Evolutionary conservation across 1,140 invertebrate species (phyloP).

Genomic region (Caenorhabditis inopinata): DNA sequence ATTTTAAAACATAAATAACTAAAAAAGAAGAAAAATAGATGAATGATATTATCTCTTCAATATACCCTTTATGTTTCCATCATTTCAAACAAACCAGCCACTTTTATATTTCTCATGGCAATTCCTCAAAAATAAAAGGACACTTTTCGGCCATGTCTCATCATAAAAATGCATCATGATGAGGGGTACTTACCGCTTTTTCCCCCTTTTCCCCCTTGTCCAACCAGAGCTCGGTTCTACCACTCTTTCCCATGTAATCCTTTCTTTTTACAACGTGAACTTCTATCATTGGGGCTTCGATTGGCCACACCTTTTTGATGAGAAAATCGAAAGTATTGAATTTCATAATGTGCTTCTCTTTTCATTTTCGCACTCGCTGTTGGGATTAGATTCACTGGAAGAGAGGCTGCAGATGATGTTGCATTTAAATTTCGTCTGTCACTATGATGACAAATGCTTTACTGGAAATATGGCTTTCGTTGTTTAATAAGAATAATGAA

Average conservation of each 20-base stretch:
- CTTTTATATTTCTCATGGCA: slow-evolving; percentile 5
- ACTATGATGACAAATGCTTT: too few relatives aligned
- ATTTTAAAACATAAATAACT: too few relatives aligned
- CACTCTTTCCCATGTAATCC: slow-evolving; percentile 11
- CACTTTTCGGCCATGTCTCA: slow-evolving; percentile 1
- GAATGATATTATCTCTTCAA: too few relatives aligned
- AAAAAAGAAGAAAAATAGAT: too few relatives aligned
- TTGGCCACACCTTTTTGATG: too few relatives aligned
- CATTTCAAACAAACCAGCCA: not conserved
- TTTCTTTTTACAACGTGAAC: slow-evolving; percentile 24
- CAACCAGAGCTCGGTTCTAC: not conserved
- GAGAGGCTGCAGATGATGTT: too few relatives aligned
- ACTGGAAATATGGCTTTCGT: too few relatives aligned
- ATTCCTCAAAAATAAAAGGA: not conserved
- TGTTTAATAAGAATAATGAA: too few relatives aligned
- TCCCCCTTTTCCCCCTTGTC: not conserved
- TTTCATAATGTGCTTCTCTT: not conserved
- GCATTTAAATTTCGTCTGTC: too few relatives aligned
- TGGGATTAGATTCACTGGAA: too few relatives aligned
- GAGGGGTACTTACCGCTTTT: slow-evolving; percentile 33
- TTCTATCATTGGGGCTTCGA: not conserved
- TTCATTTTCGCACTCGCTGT: not conserved
- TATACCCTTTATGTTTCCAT: too few relatives aligned
- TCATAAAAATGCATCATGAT: slow-evolving; percentile 29
- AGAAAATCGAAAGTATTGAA: not conserved